Base-by-base conservation (phyloP, 1,140 invertebrate species). In the Platorchestia sp. region DNA sequence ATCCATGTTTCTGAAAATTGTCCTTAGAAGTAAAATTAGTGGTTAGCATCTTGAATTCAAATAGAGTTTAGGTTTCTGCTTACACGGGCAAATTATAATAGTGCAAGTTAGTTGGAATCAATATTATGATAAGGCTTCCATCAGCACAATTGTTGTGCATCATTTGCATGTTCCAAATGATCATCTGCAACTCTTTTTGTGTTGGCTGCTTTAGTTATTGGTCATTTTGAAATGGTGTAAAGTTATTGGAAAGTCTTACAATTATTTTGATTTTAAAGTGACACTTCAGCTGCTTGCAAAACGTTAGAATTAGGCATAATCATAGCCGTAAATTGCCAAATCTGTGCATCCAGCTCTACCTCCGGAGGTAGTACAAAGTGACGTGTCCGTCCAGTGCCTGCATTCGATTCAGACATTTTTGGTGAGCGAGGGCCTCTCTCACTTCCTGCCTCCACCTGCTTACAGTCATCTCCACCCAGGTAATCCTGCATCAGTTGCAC, bases 301-400 rank as follows among this genome's bases (percentile, higher is more conserved):
- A 51, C 47, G 19, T 10, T 10, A 10, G 47, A 19, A 51, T 10
- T 36, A 3, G 14, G 27, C 36, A 22, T 1, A 75, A 22, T 75
- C 59, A 75, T 75, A 22, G 27, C 1, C 7, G 36, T 75, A 27
- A 36, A 27, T 75, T 75, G 19, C 6, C 59, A 14, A 75, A 75
- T 75, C 36, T 75, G 27, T 75, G 27, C 59, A 10, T 75, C 59
- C 91, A 93, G 91, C 91, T 40, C 91, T 93, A 19, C 91, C 91
- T 45, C 91, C 91, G 40, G 91, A 93, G 44, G 91, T 93, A 40
- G 41, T 93, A 10, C 91, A 93, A 44, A 93, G 91, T 44, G 43
- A 45, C 40, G 43, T 93, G 10, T 44, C 91, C 10, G 43, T 93
- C 91, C 91, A 93, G 91, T 93, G 91, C 44, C 45, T 93, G 91